These are phyloP conservation scores for Latrodectus geometricus DNA, from an alignment of 1,140 invertebrate genomes.

Conservation along the genomic window DNA sequence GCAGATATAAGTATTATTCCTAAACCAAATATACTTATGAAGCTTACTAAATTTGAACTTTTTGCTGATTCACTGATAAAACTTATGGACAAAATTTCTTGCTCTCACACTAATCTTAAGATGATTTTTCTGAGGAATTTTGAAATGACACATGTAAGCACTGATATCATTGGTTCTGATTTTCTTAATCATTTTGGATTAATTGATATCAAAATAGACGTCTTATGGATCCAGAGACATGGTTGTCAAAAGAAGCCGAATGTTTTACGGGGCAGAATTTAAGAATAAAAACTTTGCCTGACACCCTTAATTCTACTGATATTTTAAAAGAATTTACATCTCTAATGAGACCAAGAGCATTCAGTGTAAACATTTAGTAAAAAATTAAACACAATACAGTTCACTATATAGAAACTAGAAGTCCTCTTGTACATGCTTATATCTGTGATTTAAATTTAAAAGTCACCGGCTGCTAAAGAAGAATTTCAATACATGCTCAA, in stretches of 20 bases:
- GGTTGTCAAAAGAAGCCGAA: neutral
- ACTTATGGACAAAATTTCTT: slow-evolving; percentile 37
- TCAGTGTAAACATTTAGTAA: too few relatives aligned
- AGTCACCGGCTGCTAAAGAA: neutral
- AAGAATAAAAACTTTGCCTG: neutral
- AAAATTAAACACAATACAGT: neutral
- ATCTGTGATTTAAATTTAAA: slow-evolving; percentile 5
- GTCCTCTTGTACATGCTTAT: slow-evolving; percentile 6
- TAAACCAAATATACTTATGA: neutral
- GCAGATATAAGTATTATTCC: slow-evolving; percentile 48
- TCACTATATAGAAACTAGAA: slow-evolving; percentile 38
- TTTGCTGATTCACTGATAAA: slow-evolving; percentile 36
- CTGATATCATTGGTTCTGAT: slow-evolving; percentile 60
- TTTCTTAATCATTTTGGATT: slow-evolving; percentile 43
- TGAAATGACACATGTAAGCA: slow-evolving; percentile 38
- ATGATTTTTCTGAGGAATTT: slow-evolving; percentile 30
- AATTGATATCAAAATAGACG: slow-evolving; percentile 20
- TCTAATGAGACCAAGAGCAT: neutral
- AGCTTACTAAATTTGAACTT: slow-evolving; percentile 1
- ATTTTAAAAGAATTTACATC: slow-evolving; percentile 41
- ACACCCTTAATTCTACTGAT: neutral
- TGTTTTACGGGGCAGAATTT: neutral
- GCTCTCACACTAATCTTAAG: slow-evolving; percentile 47
- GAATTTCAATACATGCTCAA: slow-evolving; percentile 52
- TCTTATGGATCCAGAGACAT: slow-evolving; percentile 25